Percentiles rank a stretch among this genome's conserved stretches.
Conservation (phyloP, 92 coral and sea anemone species). For the Pocillopora grandis region DNA sequence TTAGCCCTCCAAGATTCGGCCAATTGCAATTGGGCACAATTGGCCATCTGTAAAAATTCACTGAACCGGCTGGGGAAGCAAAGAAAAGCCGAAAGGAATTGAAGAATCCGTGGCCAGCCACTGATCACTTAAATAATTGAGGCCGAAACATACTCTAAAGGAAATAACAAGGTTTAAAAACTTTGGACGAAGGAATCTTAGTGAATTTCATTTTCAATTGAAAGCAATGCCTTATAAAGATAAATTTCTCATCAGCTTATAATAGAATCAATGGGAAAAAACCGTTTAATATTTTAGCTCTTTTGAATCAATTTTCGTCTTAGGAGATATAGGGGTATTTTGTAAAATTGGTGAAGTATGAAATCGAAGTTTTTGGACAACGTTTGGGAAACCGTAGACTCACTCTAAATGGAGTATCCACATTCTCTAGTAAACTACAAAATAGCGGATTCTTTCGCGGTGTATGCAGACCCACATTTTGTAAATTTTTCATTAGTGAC, state of each 20-base stretch:
- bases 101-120: not conserved
- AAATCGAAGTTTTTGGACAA: not conserved
- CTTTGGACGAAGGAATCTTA: not conserved
- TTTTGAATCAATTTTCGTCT: not conserved
- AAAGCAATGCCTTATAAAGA: not conserved
- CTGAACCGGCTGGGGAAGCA: not conserved
- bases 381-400: not conserved
- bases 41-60: not conserved
- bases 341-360: not conserved
- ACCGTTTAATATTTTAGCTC: not conserved
- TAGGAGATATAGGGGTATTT: not conserved
- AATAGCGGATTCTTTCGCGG: no score
- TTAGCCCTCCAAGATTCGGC: slow-evolving; percentile 17
- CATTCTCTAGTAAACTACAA: no score
- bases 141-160: not conserved
- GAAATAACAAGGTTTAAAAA: not conserved
- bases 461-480: no score
- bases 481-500: no score
- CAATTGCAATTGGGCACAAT: slow-evolving; percentile 1
- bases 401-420: no score
- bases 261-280: not conserved
- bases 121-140: not conserved
- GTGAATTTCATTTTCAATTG: not conserved
- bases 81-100: not conserved
- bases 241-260: not conserved